Base-by-base conservation (phyloP, 2,888 invertebrate species). In the Osedax fenrisi region DNA sequence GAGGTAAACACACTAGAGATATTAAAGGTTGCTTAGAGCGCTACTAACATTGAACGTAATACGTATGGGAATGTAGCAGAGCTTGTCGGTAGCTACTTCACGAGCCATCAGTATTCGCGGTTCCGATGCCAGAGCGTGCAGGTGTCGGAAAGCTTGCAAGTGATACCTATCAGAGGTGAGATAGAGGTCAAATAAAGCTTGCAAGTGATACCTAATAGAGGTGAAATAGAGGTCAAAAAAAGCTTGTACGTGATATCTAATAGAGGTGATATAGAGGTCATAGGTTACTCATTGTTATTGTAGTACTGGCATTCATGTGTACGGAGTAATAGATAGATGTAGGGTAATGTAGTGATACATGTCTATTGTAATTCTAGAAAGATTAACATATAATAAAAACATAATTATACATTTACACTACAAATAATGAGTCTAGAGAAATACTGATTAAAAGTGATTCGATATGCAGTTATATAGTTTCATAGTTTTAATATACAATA, bases 131-230 rank as follows among this genome's bases (percentile, higher is more conserved):
- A 98, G 84, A 0, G 95, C 94, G 84, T 97, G 98, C 24, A 98
- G 87, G 85, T 98, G 97, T 0, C 97, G 88, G 81, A 98, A 90
- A 0, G 97, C 96, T 88, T 98, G 97, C 75, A 98, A 87, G 84
- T 98, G 97, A 83, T 95, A 95, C 79, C 94, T 93, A 82, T 13
- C 84, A 82, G 21, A 75, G 62, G n/a, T n/a, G n/a, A n/a, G n/a
- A n/a, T n/a, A n/a, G n/a, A 98, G 87, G 85, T 98, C 97, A 0
- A 97, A 88, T 81, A 98, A 90, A 0, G 97, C 96, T 88, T 98
- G 97, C 75, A 98, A 87, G 84, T 98, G 97, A 83, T 95, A 95
- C 79, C 94, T 93, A 82, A 17, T 84, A 82, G 21, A 75, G 62
- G n/a, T n/a, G n/a, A n/a, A n/a, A n/a, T n/a, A n/a, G n/a, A 98